These are phyloP conservation scores for Spilogale gracilis DNA, from an alignment of 2,113 vertebrate species.

Conservation along the genomic window DNA sequence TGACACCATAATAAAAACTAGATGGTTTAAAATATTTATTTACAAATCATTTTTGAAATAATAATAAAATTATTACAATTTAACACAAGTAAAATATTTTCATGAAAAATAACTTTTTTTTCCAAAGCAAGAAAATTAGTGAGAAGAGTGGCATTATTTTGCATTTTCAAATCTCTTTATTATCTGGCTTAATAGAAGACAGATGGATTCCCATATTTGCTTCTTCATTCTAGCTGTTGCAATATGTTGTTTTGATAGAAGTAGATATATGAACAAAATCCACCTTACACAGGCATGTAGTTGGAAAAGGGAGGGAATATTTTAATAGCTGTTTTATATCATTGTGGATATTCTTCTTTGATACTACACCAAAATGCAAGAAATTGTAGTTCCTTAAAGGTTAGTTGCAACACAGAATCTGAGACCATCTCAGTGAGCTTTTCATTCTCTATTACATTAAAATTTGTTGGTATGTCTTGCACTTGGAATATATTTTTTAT, in stretches of 20 bases:
- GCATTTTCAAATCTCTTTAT: conserved; percentile 52
- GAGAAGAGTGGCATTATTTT: conserved; percentile 27
- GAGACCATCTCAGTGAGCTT: neutral
- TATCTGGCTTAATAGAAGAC: conserved; percentile 1
- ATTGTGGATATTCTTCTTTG: conserved; percentile 24
- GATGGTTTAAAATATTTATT: neutral
- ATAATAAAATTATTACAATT: neutral
- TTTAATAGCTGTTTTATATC: conserved; percentile 20
- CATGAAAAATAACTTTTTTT: conserved; percentile 13
- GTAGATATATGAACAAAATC: conserved; percentile 31
- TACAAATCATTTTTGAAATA: conserved; percentile 29
- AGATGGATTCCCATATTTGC: conserved; percentile 2
- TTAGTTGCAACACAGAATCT: neutral
- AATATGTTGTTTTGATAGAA: conserved; percentile 18
- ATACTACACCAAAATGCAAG: conserved; percentile 11
- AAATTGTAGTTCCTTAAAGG: neutral
- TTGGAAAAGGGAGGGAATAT: neutral
- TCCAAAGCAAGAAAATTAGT: neutral
- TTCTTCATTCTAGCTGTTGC: conserved; percentile 15
- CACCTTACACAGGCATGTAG: neutral
- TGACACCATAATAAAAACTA: conserved; percentile 6
- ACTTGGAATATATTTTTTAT: neutral
- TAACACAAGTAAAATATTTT: conserved; percentile 46
- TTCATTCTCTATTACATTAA: conserved; percentile 34
- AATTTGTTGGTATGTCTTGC: conserved; percentile 5